Conservation (phyloP, 1,140 invertebrate species). For the Harpegnathos saltator region DNA sequence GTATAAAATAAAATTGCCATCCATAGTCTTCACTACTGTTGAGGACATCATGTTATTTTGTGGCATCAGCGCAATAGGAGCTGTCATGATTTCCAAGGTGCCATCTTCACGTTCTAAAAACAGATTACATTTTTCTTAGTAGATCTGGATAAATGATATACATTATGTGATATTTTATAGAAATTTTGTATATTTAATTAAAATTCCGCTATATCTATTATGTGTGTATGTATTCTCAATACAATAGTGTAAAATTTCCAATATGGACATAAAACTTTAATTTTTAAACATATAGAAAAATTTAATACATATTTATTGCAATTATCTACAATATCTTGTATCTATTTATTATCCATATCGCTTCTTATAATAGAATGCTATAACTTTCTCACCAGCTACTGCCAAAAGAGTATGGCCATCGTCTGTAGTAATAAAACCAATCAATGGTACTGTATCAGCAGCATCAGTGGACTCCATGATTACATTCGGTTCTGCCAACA, state of each 20-base stretch:
- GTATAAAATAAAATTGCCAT: conserved; percentile 65
- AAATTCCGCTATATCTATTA: background rate
- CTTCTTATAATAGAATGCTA: background rate
- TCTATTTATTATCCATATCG: conserved; percentile 35
- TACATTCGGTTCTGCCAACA: conserved; percentile 64
- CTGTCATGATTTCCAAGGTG: conserved; percentile 73
- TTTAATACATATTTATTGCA: background rate
- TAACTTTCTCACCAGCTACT: conserved; percentile 72
- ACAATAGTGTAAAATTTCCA: background rate
- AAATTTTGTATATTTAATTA: background rate
- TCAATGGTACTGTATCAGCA: conserved; percentile 66
- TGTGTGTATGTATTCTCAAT: background rate
- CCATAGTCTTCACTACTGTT: conserved; percentile 62
- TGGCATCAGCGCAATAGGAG: conserved; percentile 73
- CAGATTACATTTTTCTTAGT: background rate
- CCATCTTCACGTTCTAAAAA: conserved; percentile 77
- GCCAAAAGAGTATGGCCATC: conserved; percentile 78
- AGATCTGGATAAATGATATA: background rate
- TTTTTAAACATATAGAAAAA: background rate
- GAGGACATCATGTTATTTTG: conserved; percentile 61
- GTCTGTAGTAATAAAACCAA: conserved; percentile 79
- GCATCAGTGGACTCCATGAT: conserved; percentile 62
- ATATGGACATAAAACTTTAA: background rate
- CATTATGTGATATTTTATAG: too few relatives aligned
- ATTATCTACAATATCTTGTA: conserved; percentile 14